Base-by-base conservation (phyloP, 2,888 invertebrate species). In the Philonicus albiceps region DNA sequence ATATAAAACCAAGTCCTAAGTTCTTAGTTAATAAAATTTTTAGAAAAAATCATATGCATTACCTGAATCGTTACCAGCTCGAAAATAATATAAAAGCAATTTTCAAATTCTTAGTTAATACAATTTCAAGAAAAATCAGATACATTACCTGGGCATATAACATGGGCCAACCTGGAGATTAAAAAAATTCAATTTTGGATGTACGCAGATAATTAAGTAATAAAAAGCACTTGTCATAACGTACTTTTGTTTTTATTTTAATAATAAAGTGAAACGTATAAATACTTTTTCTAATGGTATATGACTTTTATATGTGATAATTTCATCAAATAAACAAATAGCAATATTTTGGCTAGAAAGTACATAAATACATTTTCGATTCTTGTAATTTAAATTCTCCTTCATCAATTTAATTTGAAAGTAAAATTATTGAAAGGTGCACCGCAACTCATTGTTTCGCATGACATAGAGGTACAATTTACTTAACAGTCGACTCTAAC, bases 261-360 rank as follows among this genome's bases (percentile, higher is more conserved):
- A 80, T 80, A 80, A 80, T 80, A 80, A 80, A 49, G 53, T 80
- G 80, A 40, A 53, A 80, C 80, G 80, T 80, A 80, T 80, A 80
- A 80, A 80, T 80, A 80, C 27, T 80, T 80, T 8, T 49, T 49
- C 80, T 80, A 80, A 74, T 53, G 80, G 53, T 80, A 80, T 80
- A 80, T 80, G 80, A 80, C 49, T 80, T 43, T 80, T n/a, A 80
- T 80, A 80, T 53, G 80, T 80, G 80, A 53, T 49, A 80, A 31
- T 49, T 76, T 76, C 40, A 49, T 30, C 53, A 40, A 76, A 76
- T 40, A 22, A 80, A 80, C 34, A 76, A 76, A 76, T 76, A 40
- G 76, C 76, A 43, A 74, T 74, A 74, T 74, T 74, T 37, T 74
- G 37, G 34, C 74, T 74, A 34, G 37, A 64, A 64, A 64, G 64